Percentiles rank a stretch among this genome's conserved stretches.
phyloP scores from a whole-genome alignment of 2,113 vertebrate species.

The Eclectus roratus region DNA sequence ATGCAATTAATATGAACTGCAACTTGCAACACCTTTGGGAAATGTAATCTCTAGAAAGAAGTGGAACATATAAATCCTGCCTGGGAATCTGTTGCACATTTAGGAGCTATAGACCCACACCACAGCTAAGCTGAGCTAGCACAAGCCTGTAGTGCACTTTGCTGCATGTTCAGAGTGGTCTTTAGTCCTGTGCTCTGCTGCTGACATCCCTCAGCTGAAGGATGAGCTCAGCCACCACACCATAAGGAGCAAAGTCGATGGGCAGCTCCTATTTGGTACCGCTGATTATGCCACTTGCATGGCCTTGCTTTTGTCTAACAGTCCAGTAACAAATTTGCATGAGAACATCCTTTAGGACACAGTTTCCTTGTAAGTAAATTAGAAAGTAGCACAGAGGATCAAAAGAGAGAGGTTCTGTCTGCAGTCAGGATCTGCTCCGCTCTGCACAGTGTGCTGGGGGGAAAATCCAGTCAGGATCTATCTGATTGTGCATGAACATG shows the following conservation, averaged over 20 bases:
- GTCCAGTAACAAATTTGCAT: not conserved
- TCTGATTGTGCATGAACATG: fast-evolving
- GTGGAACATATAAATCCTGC: not conserved
- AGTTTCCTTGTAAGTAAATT: not conserved
- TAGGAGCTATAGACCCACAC: not conserved
- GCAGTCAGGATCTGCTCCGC: not conserved
- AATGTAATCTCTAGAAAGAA: not conserved
- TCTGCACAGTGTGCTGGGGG: not conserved
- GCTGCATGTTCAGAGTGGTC: not conserved
- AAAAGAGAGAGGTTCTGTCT: not conserved
- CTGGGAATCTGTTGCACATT: fast-evolving
- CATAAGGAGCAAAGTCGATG: not conserved
- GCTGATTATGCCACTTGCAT: not conserved
- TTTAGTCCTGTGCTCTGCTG: not conserved
- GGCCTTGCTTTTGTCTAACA: not conserved
- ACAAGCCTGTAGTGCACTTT: fast-evolving
- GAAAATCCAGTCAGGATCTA: not conserved
- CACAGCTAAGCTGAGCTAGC: not conserved
- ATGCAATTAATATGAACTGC: not conserved
- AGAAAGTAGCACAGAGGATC: not conserved
- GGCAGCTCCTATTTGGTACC: not conserved
- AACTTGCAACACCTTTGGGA: not conserved
- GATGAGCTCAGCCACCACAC: not conserved
- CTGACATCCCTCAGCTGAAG: too few relatives aligned
- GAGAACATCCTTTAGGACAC: not conserved